A percentile compares a stretch with the other conserved stretches of the same genome.
Evolutionary conservation across 2,797 vertebrate genomes (phyloP).

Genomic region (Oreochromis grahami): DNA sequence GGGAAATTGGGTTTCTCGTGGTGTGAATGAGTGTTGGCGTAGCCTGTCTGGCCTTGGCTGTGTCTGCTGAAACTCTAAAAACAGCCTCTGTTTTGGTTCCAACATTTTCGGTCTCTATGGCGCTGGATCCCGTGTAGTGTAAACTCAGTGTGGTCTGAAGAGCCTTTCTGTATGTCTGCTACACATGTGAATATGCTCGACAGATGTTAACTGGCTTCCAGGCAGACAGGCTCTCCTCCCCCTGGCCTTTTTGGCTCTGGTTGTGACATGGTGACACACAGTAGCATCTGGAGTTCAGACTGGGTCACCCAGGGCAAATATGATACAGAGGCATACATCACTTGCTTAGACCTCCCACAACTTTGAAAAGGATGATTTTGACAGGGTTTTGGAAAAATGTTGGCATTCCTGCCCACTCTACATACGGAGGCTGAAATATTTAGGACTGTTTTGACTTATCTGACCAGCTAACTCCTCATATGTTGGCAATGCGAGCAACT

Average conservation of each 20-base stretch:
- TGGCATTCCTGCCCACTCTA: not conserved
- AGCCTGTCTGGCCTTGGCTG: constrained; percentile 36
- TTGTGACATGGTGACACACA: constrained; percentile 77
- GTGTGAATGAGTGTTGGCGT: constrained; percentile 57
- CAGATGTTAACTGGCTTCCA: constrained; percentile 78
- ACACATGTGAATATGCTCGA: constrained; percentile 76
- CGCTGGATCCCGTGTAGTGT: constrained; percentile 28
- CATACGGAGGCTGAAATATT: not conserved
- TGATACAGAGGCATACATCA: constrained; percentile 42
- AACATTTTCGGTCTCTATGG: constrained; percentile 50
- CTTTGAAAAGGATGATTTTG: constrained; percentile 13
- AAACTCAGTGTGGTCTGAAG: constrained; percentile 60
- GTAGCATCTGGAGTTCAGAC: constrained; percentile 77
- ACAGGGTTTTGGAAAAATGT: not conserved
- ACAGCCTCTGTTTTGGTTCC: constrained; percentile 55
- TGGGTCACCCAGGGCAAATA: constrained; percentile 70
- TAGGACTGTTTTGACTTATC: not conserved
- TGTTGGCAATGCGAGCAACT: not conserved
- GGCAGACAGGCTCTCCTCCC: constrained; percentile 68
- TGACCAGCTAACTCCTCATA: not conserved
- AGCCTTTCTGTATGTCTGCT: constrained; percentile 59
- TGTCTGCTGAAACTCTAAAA: constrained; percentile 43
- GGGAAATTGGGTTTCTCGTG: constrained; percentile 47
- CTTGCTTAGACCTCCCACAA: constrained; percentile 28
- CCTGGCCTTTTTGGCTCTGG: constrained; percentile 68